phyloP scores from a whole-genome alignment of 2,888 invertebrate species.

The Eupelmus urozonus region DNA sequence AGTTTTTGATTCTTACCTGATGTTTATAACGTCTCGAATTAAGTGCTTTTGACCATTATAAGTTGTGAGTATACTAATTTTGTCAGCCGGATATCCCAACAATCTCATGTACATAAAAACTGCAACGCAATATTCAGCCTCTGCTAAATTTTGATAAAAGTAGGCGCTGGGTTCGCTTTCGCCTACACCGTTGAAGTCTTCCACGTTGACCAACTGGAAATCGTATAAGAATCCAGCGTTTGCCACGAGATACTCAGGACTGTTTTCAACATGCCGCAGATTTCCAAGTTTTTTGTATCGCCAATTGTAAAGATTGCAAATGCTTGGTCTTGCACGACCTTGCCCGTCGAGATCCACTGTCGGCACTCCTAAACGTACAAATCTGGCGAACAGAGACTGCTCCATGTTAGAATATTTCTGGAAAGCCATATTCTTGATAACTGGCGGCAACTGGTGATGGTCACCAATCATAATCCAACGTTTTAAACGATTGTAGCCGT shows the following conservation, averaged over 20 bases:
- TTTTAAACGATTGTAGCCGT: constrained; percentile 96
- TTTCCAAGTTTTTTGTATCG: constrained; percentile 97
- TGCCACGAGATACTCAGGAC: constrained; percentile 91
- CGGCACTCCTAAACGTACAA: constrained; percentile 97
- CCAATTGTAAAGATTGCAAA: constrained; percentile 97
- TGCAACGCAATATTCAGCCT: constrained; percentile 97
- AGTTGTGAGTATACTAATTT: constrained; percentile 98
- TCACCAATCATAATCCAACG: constrained; percentile 99
- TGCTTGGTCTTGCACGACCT: constrained; percentile 94
- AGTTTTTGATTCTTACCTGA: constrained; percentile 76
- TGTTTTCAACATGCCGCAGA: constrained; percentile 90
- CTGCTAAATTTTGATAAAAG: constrained; percentile 97
- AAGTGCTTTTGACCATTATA: constrained; percentile 99
- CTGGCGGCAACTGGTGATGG: constrained; percentile 99
- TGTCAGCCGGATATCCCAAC: constrained; percentile 96
- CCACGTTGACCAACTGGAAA: constrained; percentile 97
- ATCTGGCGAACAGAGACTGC: constrained; percentile 97
- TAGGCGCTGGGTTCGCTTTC: constrained; percentile 99
- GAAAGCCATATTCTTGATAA: constrained; percentile 99
- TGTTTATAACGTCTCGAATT: constrained; percentile 95
- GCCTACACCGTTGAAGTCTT: constrained; percentile 96
- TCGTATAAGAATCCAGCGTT: constrained; percentile 96
- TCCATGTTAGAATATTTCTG: constrained; percentile 99
- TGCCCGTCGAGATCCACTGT: constrained; percentile 98
- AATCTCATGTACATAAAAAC: constrained; percentile 99